Conservation (phyloP, 2,888 invertebrate genomes). For the Torymus tubicola region DNA sequence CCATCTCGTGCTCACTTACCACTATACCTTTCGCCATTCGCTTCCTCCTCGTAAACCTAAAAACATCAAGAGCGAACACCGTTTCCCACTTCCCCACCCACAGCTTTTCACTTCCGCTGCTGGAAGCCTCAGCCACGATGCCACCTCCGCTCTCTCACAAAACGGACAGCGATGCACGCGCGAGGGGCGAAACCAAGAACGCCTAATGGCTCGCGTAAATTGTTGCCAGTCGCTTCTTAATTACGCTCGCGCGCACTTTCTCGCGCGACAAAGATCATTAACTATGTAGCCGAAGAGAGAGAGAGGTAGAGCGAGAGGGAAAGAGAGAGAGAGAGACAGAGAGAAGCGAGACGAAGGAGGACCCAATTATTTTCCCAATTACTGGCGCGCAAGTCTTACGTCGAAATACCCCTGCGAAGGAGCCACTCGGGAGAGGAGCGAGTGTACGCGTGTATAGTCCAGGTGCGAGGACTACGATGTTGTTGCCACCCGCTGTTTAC, state of each 20-base stretch:
- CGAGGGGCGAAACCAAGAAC: too few relatives aligned
- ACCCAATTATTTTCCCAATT: conserved; percentile 53
- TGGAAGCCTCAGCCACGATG: neutral
- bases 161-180: conserved; percentile 42
- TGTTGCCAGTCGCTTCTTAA: conserved; percentile 61
- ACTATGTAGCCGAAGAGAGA: neutral
- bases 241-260: conserved; percentile 48
- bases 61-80: too few relatives aligned
- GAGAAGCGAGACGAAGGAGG: neutral
- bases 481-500: too few relatives aligned
- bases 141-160: neutral
- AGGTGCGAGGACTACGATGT: too few relatives aligned
- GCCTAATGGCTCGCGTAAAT: conserved; percentile 69
- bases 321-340: too few relatives aligned
- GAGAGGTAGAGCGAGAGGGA: too few relatives aligned
- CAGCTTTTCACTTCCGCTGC: conserved; percentile 30
- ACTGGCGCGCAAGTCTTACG: conserved; percentile 30
- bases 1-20: too few relatives aligned
- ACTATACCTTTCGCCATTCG: too few relatives aligned
- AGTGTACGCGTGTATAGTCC: too few relatives aligned
- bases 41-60: too few relatives aligned
- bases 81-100: too few relatives aligned
- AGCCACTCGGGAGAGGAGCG: conserved; percentile 14
- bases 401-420: conserved; percentile 20
- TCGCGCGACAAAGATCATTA: conserved; percentile 21